Evolutionary conservation across 2,113 vertebrate species (phyloP).

Genomic region (Erinaceus europaeus): DNA sequence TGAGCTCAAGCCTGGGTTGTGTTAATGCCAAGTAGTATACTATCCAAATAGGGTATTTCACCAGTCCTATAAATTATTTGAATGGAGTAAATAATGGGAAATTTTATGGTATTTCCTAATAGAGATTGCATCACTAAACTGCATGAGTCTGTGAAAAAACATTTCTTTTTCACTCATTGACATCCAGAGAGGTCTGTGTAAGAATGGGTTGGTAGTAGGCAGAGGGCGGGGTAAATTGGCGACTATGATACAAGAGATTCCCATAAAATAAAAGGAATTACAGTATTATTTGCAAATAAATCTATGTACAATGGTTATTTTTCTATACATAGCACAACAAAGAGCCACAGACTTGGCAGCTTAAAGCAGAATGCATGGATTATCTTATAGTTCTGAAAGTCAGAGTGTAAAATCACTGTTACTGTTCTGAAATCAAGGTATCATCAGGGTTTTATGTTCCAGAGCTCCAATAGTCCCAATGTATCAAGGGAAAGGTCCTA

Average conservation of each 20-base stretch:
- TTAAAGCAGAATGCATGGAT: not conserved
- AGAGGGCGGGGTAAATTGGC: not conserved
- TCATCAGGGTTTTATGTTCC: not conserved
- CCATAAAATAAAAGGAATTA: not conserved
- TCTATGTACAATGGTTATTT: not conserved
- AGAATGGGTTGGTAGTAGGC: not conserved
- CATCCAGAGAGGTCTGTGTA: not conserved
- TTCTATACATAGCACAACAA: not conserved
- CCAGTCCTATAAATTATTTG: too few relatives aligned
- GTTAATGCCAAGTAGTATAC: too few relatives aligned
- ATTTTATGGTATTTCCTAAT: not conserved
- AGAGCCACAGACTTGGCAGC: too few relatives aligned
- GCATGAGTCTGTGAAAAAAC: not conserved
- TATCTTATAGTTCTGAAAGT: not conserved
- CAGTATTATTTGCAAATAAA: not conserved
- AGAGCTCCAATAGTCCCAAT: not conserved
- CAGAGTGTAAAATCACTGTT: conserved; percentile 3
- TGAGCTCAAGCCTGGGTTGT: too few relatives aligned
- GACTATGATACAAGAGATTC: not conserved
- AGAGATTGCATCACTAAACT: not conserved
- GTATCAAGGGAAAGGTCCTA: not conserved
- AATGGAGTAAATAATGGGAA: not conserved
- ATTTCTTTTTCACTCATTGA: not conserved
- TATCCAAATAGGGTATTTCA: too few relatives aligned
- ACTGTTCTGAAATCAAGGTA: not conserved